Conservation (phyloP, 37 sponge, comb jelly and placozoan genomes). For the Diacarnus erythraeanus region DNA sequence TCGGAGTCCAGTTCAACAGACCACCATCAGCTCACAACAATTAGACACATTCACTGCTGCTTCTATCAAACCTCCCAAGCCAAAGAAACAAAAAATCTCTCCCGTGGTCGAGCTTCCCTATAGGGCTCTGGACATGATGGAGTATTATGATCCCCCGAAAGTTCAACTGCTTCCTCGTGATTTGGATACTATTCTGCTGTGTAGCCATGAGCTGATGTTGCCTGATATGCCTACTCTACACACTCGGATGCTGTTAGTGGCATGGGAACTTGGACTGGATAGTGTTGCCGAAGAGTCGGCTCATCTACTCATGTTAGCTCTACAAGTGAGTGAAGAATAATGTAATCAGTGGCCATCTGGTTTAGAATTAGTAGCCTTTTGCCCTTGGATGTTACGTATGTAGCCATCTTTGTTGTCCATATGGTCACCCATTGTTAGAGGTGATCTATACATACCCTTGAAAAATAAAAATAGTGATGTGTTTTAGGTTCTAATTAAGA, state of each 20-base stretch:
- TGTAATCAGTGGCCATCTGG: no score
- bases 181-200: constrained; percentile 59
- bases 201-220: constrained; percentile 64
- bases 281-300: constrained; percentile 63
- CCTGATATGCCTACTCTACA: constrained; percentile 72
- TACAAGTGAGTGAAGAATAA: no score
- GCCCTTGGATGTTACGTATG: no score
- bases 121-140: constrained; percentile 33
- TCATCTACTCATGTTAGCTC: constrained; percentile 47
- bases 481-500: no score
- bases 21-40: not conserved
- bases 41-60: not conserved
- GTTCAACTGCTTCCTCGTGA: constrained; percentile 37
- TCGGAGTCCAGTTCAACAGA: not conserved
- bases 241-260: constrained; percentile 69
- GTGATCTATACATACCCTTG: no score
- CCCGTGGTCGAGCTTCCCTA: constrained; percentile 24
- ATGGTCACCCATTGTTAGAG: no score
- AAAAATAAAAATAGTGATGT: no score
- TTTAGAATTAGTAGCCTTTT: no score
- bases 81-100: constrained; percentile 11
- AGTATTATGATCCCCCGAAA: constrained; percentile 17
- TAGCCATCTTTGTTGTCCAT: no score
- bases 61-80: not conserved
- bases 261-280: constrained; percentile 85